Percentiles rank a stretch among this genome's conserved stretches.
Conservation (phyloP, 2,888 invertebrate genomes). For the Nephrotoma appendiculata region DNA sequence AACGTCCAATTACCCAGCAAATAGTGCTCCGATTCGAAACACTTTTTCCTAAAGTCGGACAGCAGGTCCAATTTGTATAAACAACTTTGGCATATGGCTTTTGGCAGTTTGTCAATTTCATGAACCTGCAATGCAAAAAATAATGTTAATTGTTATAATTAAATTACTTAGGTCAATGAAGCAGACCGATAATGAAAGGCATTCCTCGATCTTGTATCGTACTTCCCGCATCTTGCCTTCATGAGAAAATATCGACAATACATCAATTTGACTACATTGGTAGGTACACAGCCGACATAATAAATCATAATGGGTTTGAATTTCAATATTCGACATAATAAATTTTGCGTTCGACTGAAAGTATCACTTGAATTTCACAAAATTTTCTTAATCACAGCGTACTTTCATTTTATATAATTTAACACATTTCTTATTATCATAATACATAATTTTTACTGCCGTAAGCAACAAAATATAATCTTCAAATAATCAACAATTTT, state of each 20-base stretch:
- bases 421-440: not conserved
- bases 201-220: conserved; percentile 40
- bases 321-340: not conserved
- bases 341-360: not conserved
- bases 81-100: conserved; percentile 34
- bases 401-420: not conserved
- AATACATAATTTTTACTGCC: not conserved
- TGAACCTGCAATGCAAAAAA: conserved; percentile 32
- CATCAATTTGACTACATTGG: conserved; percentile 29
- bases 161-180: not conserved
- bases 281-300: conserved; percentile 33
- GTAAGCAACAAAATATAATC: not conserved
- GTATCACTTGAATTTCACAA: not conserved
- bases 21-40: conserved; percentile 37
- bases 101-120: conserved; percentile 39
- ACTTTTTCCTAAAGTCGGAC: conserved; percentile 40
- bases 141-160: not conserved
- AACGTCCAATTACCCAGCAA: conserved; percentile 21
- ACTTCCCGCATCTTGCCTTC: conserved; percentile 37
- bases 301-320: not conserved
- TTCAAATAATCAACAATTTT: not conserved
- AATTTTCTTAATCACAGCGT: not conserved
- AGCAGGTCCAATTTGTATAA: conserved; percentile 38
- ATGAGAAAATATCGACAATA: conserved; percentile 31
- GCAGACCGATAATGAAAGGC: conserved; percentile 40